These are phyloP conservation scores for Ciconia nigra DNA, from an alignment of 2,797 vertebrate genomes.

Conservation along the genomic window DNA sequence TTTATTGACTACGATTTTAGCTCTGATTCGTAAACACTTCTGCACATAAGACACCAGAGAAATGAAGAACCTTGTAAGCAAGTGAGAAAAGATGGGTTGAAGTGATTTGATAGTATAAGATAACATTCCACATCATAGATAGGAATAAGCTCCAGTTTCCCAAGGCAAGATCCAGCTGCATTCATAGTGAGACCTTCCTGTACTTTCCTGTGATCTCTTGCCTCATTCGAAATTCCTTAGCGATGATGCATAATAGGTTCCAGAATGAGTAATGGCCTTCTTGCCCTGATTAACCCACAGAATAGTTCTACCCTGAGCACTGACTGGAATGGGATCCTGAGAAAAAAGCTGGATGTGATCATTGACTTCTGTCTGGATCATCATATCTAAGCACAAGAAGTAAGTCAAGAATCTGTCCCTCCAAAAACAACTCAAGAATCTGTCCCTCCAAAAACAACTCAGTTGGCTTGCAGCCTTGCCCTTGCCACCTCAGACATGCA, in stretches of 20 bases:
- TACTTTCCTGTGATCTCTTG: not conserved
- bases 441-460: not conserved
- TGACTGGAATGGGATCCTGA: not conserved
- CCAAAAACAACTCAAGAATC: not conserved
- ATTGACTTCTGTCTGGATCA: not conserved
- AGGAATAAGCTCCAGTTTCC: not conserved
- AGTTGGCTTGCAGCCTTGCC: not conserved
- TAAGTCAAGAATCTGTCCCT: not conserved
- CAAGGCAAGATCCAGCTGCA: not conserved
- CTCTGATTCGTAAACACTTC: not conserved
- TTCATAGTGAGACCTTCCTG: not conserved
- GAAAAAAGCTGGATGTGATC: not conserved
- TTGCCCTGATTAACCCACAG: not conserved
- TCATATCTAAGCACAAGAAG: not conserved
- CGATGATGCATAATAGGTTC: accelerated
- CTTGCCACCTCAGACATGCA: not conserved
- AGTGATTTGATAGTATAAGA: not conserved
- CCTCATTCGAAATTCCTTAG: not conserved
- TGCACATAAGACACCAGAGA: not conserved
- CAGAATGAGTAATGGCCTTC: not conserved
- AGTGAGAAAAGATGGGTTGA: not conserved
- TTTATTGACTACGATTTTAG: not conserved
- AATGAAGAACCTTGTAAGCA: not conserved
- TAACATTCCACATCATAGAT: not conserved
- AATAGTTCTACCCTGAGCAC: not conserved